phyloP scores from a whole-genome alignment of 2,797 vertebrate genomes.

The Syndactyla subalaris region DNA sequence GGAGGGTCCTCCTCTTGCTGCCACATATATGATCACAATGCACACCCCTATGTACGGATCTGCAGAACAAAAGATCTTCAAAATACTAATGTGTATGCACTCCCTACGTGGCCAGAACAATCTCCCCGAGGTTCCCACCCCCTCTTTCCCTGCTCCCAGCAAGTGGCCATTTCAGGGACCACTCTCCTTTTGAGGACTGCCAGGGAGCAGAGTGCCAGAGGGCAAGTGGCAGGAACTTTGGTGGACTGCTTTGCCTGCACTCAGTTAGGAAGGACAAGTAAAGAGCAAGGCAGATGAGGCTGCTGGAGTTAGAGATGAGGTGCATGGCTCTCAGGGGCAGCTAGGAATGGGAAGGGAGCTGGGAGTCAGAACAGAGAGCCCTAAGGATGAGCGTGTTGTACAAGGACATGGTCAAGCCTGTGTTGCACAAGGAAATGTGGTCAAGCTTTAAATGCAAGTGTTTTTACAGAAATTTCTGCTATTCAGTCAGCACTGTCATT shows the following conservation, averaged over 20 bases:
- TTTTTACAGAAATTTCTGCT: background rate
- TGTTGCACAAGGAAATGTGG: background rate
- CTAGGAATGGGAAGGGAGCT: background rate
- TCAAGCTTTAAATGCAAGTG: background rate
- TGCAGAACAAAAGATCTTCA: background rate
- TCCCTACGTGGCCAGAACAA: background rate
- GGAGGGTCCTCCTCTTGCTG: background rate
- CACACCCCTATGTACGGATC: background rate
- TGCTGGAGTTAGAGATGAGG: background rate
- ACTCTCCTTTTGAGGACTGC: background rate
- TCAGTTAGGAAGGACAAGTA: background rate
- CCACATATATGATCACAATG: fast-evolving
- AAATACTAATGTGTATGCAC: background rate
- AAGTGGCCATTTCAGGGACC: background rate
- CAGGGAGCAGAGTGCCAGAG: background rate
- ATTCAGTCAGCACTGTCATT: background rate
- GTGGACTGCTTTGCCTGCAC: background rate
- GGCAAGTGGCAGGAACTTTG: background rate
- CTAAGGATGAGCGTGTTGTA: background rate
- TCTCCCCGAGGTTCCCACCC: background rate
- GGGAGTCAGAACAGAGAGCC: background rate
- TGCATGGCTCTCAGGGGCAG: background rate
- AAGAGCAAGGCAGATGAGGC: background rate
- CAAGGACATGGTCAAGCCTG: background rate
- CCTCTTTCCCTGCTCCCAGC: background rate